Evolutionary conservation across 37 sponge, comb jelly and placozoan species (phyloP), one percentile per base, ranked within the genome.

Genomic region (Lycopodina hypogea): DNA sequence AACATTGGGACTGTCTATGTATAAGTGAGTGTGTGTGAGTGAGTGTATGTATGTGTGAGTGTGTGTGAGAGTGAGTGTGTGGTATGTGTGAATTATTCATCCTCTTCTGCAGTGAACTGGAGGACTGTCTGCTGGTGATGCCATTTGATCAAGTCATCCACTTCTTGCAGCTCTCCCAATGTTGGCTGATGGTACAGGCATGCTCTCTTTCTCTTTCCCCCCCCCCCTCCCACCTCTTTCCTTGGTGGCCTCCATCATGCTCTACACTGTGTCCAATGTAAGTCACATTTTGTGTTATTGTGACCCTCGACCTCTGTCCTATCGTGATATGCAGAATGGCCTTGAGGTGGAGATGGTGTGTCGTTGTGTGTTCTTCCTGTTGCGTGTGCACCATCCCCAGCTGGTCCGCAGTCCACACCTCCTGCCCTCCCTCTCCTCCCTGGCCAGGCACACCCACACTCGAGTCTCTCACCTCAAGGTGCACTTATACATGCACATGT

Each of bases 381-480:
- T 96, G 51, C 74, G 94, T 51, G 85, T 96, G 21, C 93, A 96
- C 42, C 97, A 96, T 72, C 70, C 83, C 36, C 97, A 93, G 88
- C 77, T 95, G 29, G 89, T 93, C 8, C 74, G 86, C 56, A 84
- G 60, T 42, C 69, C 29, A 35, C 24, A 3, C 38, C 84, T 96
- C 14, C 67, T 90, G 17, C 79, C 88, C 14, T 52, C 85, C 14
- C 77, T 96, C 18, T 89, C 87, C 76, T 76, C 83, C 2, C 81
- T 96, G n/a, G 68, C 41, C 18, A 32, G 78, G 0, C 81, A 80
- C 59, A 83, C 89, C 0, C 9, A 8, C 19, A 11, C 52, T 0
- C 60, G 32, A 18, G 71, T 96, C 14, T 56, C 62, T 9, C 53
- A 68, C 50, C 69, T 89, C 28, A 87, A 76, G 76, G 94, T 93